Percentiles rank a stretch among this genome's conserved stretches.
These are phyloP conservation scores for Leucophenga varia DNA, from an alignment of 1,140 invertebrate genomes.

Conservation along the genomic window DNA sequence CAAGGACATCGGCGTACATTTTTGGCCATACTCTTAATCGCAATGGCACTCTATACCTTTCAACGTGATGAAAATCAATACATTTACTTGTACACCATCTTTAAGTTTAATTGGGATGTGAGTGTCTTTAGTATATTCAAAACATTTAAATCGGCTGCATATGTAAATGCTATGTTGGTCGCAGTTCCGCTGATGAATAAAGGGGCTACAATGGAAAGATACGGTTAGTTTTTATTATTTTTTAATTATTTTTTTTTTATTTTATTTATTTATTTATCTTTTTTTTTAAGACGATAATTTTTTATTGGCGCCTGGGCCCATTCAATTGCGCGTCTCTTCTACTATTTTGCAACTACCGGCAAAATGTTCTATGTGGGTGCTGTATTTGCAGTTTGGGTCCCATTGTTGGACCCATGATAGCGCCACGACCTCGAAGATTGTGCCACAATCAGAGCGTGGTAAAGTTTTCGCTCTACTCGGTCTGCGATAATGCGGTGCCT, in stretches of 20 bases:
- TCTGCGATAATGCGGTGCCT: slow-evolving; percentile 75
- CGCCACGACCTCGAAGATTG: slow-evolving; percentile 74
- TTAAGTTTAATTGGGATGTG: slow-evolving; percentile 69
- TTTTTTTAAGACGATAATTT: slow-evolving; percentile 63
- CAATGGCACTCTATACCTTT: slow-evolving; percentile 76
- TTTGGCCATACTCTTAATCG: slow-evolving; percentile 65
- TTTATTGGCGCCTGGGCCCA: slow-evolving; percentile 69
- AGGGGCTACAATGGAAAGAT: slow-evolving; percentile 64
- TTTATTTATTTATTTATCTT: too few species aligned
- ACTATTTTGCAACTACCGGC: slow-evolving; percentile 60
- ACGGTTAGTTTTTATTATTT: slow-evolving; percentile 56
- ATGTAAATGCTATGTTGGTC: slow-evolving; percentile 66
- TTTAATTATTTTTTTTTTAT: not conserved
- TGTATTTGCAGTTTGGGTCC: slow-evolving; percentile 69
- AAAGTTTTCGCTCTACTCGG: slow-evolving; percentile 74
- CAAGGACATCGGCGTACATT: slow-evolving; percentile 61
- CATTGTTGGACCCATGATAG: slow-evolving; percentile 71
- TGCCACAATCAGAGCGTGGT: slow-evolving; percentile 69
- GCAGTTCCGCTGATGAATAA: slow-evolving; percentile 70
- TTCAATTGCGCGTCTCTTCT: slow-evolving; percentile 66
- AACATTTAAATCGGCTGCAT: slow-evolving; percentile 68
- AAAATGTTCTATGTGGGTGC: slow-evolving; percentile 68
- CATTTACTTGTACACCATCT: slow-evolving; percentile 67
- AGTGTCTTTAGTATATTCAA: slow-evolving; percentile 66
- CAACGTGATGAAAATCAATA: slow-evolving; percentile 74